Base-by-base conservation (phyloP, 2,797 vertebrate genomes). In the Clarias platycephalus region DNA sequence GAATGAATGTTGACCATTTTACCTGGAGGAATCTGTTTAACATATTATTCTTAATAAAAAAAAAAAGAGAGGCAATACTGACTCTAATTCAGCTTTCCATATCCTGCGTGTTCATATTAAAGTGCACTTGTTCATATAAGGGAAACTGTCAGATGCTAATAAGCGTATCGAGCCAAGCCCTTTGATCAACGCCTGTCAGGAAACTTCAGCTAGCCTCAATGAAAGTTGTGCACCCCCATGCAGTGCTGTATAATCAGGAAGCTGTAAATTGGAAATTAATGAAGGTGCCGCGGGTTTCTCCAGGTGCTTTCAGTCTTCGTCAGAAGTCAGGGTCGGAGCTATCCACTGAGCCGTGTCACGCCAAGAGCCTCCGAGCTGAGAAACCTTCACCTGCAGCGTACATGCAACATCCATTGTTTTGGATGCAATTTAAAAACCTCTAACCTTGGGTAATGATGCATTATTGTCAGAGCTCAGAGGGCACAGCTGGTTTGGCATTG, bases 131-230 rank as follows among this genome's bases (percentile, higher is more conserved):
- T 3, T 40, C 10, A 16, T 20, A 4, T 6, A 37, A 79, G 31
- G 79, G n/a, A 86, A 77, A 75, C 34, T 16, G 26, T 5, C 80
- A 80, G 55, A 53, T 37, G 75, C 71, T 80, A 68, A 81, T 68
- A 62, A 86, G 57, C 63, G 44, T 76, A 66, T 81, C 31, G 34
- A 62, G 34, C 24, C 49, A 55, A 57, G 28, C 20, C 80, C 66
- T 85, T 80, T 81, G 80, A 87, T 86, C 34, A 44, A 67, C n/a
- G 20, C 70, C 31, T 26, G 49, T 62, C 66, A 84, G 80, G 37
- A 40, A 76, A 44, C 63, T 83, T 83, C 68, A 88, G 83, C 84
- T 82, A 75, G 40, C 83, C 13, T 74, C 26, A 60, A 85, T 86
- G 71, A 84, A 81, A 82, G 79, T 63, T 74, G 28, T 31, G 83